Evolutionary conservation across 2,797 vertebrate genomes (phyloP), one percentile per base, ranked within the genome.

Genomic region (Parambassis ranga): DNA sequence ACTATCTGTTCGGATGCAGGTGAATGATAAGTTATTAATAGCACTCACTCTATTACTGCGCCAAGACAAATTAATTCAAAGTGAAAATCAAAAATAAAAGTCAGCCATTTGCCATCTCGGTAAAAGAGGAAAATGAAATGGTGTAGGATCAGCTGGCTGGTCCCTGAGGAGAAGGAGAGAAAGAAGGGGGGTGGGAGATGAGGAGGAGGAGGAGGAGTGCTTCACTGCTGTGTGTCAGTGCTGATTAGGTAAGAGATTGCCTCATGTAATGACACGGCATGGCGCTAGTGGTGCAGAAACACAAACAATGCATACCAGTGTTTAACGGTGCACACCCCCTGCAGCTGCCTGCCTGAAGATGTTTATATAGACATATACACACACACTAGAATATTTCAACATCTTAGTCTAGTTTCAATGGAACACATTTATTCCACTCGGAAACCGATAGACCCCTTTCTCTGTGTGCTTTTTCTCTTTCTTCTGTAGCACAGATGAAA

Each of bases 211-310:
- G 69, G 67, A 78, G 66, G 85, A 83, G 68, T 74, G 75, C 83
- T 80, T 65, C 65, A 69, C 74, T 6, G 65, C 73, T 39, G 47
- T 79, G 84, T 89, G 85, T 89, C 89, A 88, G 85, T 81, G 83
- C 81, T 91, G 89, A 92, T 93, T 92, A 92, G 89, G 87, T 91
- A 91, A 92, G 89, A 92, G 86, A 91, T 92, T 92, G 89, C 87
- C 87, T 91, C 88, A 90, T 92, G 87, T 90, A 91, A 90, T 92
- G 91, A 92, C 89, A 91, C 73, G 78, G 87, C 92, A 90, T 88
- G 87, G 86, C 67, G 84, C 87, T 86, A 82, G 85, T 81, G 87
- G 84, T 83, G 82, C 75, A 84, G 79, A 86, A 88, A 89, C 85
- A 81, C 82, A 85, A 87, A 89, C 85, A 84, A 87, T 85, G 70